Conservation (phyloP, 1,140 invertebrate genomes). For the Conus betulinus region DNA sequence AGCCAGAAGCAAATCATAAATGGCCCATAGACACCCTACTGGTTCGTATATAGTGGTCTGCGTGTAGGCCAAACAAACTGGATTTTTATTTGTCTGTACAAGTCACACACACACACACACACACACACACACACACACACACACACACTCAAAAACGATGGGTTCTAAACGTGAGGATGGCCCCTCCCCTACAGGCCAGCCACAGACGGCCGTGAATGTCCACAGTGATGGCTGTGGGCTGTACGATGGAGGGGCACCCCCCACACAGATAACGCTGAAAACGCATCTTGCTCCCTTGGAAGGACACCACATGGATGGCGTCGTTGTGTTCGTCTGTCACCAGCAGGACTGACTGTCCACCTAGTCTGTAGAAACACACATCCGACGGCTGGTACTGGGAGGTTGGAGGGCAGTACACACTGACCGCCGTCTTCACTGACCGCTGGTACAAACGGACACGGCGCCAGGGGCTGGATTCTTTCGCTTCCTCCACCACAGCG, state of each 20-base stretch:
- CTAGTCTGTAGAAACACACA: not conserved
- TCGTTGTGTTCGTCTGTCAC: not conserved
- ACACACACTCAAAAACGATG: too few species aligned
- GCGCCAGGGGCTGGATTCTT: not conserved
- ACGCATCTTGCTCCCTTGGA: not conserved
- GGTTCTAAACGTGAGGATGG: not conserved
- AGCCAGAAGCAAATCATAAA: too few species aligned
- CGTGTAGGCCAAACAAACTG: too few species aligned
- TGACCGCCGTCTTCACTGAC: not conserved
- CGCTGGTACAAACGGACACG: not conserved
- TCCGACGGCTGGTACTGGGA: not conserved
- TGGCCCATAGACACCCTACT: too few species aligned
- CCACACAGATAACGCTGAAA: not conserved
- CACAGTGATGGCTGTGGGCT: not conserved
- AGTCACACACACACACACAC: too few species aligned
- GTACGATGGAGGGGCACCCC: not conserved
- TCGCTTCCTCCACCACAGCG: conserved; percentile 11
- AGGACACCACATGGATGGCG: not conserved
- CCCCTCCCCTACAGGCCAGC: not conserved
- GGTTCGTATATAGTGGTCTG: too few species aligned
- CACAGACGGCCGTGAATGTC: not conserved
- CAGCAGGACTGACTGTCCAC: not conserved
- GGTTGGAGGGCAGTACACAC: not conserved
- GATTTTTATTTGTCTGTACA: too few species aligned
- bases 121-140: too few species aligned